Evolutionary conservation across 2,797 vertebrate genomes (phyloP).

Genomic region (Anguilla megastoma): DNA sequence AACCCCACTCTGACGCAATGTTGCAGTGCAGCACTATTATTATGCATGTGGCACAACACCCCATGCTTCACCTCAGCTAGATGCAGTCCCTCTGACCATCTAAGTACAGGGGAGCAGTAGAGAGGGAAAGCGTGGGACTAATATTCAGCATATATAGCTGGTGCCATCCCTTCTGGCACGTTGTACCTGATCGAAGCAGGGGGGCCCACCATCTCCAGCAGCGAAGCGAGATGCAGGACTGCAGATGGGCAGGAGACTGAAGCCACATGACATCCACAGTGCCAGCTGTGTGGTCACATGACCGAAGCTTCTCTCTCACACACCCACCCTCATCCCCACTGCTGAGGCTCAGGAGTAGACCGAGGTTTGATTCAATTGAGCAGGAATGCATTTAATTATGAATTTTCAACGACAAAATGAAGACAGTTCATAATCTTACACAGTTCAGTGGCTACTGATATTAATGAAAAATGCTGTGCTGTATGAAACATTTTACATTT

Average conservation of each 20-base stretch:
- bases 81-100: neutral
- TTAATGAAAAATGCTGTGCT: neutral
- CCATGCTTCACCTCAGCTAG: slow-evolving; percentile 14
- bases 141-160: neutral
- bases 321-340: neutral
- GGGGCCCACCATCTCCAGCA: neutral
- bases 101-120: neutral
- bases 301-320: neutral
- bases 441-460: neutral
- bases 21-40: slow-evolving; percentile 56
- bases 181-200: neutral
- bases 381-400: neutral
- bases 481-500: neutral
- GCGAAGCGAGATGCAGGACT: slow-evolving; percentile 15
- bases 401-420: neutral
- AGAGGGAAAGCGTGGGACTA: neutral
- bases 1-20: slow-evolving; percentile 56
- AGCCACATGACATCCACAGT: neutral
- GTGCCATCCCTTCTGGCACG: neutral
- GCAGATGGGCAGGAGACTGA: neutral
- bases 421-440: neutral
- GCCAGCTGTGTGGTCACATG: slow-evolving; percentile 7
- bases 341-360: neutral
- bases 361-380: neutral
- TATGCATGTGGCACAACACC: slow-evolving; percentile 31